Conservation (phyloP, 2,888 invertebrate genomes). For the Callyntrura sp. region DNA sequence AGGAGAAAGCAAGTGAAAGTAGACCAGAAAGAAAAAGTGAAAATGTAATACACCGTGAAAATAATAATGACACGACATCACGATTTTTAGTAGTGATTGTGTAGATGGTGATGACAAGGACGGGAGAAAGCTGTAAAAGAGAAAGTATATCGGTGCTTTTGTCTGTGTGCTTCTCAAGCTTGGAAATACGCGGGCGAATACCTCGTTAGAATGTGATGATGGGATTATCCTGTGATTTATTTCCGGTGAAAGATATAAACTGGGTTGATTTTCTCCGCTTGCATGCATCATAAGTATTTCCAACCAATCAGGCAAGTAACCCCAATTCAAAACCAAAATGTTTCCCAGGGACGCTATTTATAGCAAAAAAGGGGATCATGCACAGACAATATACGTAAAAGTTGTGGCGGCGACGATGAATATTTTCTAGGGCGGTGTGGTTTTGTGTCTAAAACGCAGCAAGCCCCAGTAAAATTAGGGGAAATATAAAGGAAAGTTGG, state of each 20-base stretch:
- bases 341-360: no score
- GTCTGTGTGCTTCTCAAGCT: neutral
- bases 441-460: no score
- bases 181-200: no score
- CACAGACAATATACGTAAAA: no score
- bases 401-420: no score
- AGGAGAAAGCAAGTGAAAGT: constrained; percentile 10
- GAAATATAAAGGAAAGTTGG: neutral
- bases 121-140: neutral
- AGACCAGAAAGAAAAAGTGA: neutral
- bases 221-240: constrained; percentile 49
- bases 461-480: no score
- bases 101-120: neutral
- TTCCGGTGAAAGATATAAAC: constrained; percentile 30
- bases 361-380: no score
- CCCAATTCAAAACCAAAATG: no score
- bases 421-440: no score
- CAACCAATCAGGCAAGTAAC: no score
- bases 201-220: no score
- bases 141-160: neutral
- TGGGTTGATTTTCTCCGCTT: neutral
- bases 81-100: constrained; percentile 32
- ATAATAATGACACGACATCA: constrained; percentile 13
- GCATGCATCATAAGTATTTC: constrained; percentile 2
- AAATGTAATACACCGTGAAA: constrained; percentile 15